These are phyloP conservation scores for Oreohelix idahoensis DNA, from an alignment of 1,140 invertebrate genomes.

Conservation along the genomic window DNA sequence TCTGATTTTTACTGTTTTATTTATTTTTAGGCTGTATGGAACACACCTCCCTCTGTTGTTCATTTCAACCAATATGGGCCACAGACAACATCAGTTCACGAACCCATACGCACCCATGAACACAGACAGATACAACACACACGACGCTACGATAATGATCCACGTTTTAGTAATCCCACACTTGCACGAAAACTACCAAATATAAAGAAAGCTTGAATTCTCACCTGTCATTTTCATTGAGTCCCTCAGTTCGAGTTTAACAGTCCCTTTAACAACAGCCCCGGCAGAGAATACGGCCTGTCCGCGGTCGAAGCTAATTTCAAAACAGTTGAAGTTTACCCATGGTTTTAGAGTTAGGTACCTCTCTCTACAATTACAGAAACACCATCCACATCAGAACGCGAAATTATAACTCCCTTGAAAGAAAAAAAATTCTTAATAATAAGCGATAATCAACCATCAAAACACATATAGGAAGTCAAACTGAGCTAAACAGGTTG, in stretches of 20 bases:
- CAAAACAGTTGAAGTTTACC: constrained; percentile 49
- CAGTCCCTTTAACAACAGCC: constrained; percentile 41
- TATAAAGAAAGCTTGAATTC: no score
- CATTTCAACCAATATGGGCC: no score
- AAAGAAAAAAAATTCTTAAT: no score
- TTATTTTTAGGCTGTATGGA: no score
- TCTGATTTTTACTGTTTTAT: no score
- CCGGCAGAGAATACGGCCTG: constrained; percentile 46
- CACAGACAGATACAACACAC: no score
- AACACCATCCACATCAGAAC: no score
- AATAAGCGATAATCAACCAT: neutral
- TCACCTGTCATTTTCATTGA: constrained; percentile 58
- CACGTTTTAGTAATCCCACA: neutral
- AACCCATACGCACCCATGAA: no score
- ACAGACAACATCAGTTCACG: no score
- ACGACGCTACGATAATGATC: neutral
- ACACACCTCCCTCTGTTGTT: no score
- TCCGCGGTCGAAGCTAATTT: constrained; percentile 38
- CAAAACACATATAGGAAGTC: neutral
- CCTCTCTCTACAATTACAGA: no score
- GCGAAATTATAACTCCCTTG: no score
- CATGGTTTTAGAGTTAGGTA: constrained; percentile 25
- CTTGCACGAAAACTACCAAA: neutral
- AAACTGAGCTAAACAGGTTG: neutral
- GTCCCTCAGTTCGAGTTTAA: constrained; percentile 48